Conservation (phyloP, 2,113 vertebrate species). For the Rana temporaria region DNA sequence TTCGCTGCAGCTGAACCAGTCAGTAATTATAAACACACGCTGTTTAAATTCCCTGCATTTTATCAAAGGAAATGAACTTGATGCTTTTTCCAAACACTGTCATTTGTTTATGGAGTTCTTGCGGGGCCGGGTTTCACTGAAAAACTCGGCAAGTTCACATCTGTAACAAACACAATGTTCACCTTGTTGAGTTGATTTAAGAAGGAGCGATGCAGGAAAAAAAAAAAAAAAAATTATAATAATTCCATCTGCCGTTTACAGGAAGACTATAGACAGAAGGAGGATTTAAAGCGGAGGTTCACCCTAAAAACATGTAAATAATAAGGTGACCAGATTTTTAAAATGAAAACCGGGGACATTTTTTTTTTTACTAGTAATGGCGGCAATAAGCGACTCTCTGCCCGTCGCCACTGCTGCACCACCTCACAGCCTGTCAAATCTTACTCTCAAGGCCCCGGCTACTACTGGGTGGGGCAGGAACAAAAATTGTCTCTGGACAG, state of each 20-base stretch:
- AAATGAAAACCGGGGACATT: too few relatives aligned
- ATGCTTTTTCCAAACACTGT: conserved; percentile 83
- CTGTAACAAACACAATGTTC: conserved; percentile 77
- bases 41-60: conserved; percentile 78
- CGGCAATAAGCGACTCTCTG: too few relatives aligned
- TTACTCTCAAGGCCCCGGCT: too few relatives aligned
- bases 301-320: too few relatives aligned
- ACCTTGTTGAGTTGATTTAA: conserved; percentile 76
- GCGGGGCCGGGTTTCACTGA: conserved; percentile 81
- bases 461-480: too few relatives aligned
- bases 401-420: too few relatives aligned
- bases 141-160: conserved; percentile 76
- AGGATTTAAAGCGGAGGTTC: too few relatives aligned
- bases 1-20: conserved; percentile 79
- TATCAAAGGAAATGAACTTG: conserved; percentile 83
- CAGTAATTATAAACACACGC: conserved; percentile 85
- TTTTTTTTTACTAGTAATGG: too few relatives aligned
- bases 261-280: background rate
- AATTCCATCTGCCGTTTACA: conserved; percentile 23
- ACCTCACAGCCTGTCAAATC: too few relatives aligned
- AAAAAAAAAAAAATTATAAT: too few relatives aligned
- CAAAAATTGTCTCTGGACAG: too few relatives aligned
- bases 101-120: conserved; percentile 84
- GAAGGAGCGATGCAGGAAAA: conserved; percentile 75
- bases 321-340: too few relatives aligned